These are phyloP conservation scores for Julus scandinavius DNA, from an alignment of 2,888 invertebrate genomes.

Conservation along the genomic window DNA sequence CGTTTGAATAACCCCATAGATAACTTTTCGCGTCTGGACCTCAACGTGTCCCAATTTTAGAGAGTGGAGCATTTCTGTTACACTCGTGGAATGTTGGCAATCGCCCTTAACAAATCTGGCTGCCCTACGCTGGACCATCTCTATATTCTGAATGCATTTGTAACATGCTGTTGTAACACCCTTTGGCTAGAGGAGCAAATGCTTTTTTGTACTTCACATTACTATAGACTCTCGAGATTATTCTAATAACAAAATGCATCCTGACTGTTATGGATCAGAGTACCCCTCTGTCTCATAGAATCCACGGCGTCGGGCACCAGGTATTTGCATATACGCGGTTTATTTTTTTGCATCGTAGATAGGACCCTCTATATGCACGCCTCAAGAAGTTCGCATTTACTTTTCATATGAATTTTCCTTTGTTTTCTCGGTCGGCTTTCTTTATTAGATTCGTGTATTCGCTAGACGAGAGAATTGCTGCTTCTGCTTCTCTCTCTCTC, in stretches of 20 bases:
- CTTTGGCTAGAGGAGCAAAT: not conserved
- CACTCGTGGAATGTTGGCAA: too few relatives aligned
- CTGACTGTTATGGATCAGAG: too few relatives aligned
- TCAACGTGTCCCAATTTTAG: too few relatives aligned
- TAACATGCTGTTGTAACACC: not conserved
- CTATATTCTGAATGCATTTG: not conserved
- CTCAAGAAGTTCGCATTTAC: slow-evolving; percentile 32
- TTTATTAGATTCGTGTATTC: slow-evolving; percentile 42
- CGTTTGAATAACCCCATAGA: too few relatives aligned
- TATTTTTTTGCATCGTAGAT: not conserved
- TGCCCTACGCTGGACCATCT: too few relatives aligned
- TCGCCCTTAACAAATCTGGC: too few relatives aligned
- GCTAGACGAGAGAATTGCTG: slow-evolving; percentile 31
- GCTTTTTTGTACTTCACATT: not conserved
- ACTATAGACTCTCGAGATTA: not conserved
- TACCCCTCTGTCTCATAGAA: too few relatives aligned
- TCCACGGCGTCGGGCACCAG: not conserved
- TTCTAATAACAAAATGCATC: not conserved
- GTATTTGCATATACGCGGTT: not conserved
- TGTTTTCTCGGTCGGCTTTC: slow-evolving; percentile 29
- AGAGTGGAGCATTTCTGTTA: too few relatives aligned
- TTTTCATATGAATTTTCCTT: slow-evolving; percentile 38
- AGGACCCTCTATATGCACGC: slow-evolving; percentile 34
- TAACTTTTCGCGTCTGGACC: too few relatives aligned
- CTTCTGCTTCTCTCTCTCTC: not conserved